phyloP scores from a whole-genome alignment of 2,888 invertebrate species.

The Pachliopta kotzebuea region DNA sequence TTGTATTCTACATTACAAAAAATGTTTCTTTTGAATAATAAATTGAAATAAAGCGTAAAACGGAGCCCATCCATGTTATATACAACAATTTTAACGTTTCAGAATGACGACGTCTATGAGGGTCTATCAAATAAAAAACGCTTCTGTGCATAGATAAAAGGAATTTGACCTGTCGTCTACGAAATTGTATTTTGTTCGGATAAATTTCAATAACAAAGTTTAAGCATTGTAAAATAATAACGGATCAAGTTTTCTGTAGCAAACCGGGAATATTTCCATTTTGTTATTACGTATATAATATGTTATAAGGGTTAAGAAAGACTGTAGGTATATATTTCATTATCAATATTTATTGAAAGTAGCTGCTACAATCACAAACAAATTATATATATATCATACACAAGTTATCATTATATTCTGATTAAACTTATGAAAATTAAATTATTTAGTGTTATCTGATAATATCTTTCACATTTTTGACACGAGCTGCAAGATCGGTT shows the following conservation, averaged over 20 bases:
- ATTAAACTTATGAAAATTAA: too few relatives aligned
- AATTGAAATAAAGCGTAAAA: not conserved
- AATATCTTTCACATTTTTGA: not conserved
- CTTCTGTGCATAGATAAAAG: constrained; percentile 79
- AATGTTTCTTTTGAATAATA: not conserved
- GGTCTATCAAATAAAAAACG: constrained; percentile 76
- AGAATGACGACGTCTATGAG: constrained; percentile 59
- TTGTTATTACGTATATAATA: not conserved
- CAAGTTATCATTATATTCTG: too few relatives aligned
- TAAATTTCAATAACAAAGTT: constrained; percentile 44
- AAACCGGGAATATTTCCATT: not conserved
- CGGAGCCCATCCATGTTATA: constrained; percentile 45
- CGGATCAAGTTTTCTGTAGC: not conserved
- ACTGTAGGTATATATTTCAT: not conserved
- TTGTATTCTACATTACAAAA: not conserved
- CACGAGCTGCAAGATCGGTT: not conserved
- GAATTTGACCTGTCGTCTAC: constrained; percentile 66
- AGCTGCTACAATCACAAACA: too few relatives aligned
- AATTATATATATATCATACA: too few relatives aligned
- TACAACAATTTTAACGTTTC: constrained; percentile 45
- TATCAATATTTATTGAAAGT: not conserved
- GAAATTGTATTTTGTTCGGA: constrained; percentile 75
- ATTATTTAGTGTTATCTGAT: too few relatives aligned
- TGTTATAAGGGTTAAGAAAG: not conserved
- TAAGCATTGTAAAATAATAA: constrained; percentile 18